Percentiles rank a stretch among this genome's conserved stretches.
phyloP scores from a whole-genome alignment of 1,140 invertebrate species.

The Nymphalis io region DNA sequence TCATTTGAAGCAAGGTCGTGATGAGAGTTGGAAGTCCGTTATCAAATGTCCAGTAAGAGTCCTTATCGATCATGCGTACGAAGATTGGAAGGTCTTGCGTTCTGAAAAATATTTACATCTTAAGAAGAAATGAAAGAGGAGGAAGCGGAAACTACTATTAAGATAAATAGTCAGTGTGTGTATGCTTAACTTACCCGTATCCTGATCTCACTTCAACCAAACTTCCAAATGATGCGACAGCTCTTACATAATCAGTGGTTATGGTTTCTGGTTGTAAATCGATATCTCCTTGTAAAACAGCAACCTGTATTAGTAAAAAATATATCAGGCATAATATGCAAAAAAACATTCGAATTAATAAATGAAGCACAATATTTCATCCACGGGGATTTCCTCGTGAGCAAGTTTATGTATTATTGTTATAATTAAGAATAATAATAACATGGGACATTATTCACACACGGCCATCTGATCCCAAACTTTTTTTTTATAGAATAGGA shows the following conservation, averaged over 20 bases:
- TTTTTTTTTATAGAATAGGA: too few species aligned
- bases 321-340: too few species aligned
- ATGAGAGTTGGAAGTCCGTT: constrained; percentile 91
- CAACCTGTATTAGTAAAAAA: constrained; percentile 51
- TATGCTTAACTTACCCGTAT: constrained; percentile 64
- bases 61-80: constrained; percentile 94
- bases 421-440: too few species aligned
- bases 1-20: constrained; percentile 91
- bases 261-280: constrained; percentile 84
- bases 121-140: too few species aligned
- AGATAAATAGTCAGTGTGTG: not conserved
- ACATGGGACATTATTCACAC: too few species aligned
- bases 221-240: constrained; percentile 84
- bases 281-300: constrained; percentile 75
- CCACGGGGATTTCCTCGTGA: too few species aligned
- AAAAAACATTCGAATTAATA: too few species aligned
- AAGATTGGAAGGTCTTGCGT: constrained; percentile 90
- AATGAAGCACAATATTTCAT: too few species aligned
- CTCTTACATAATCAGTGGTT: constrained; percentile 83
- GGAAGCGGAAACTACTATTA: not conserved
- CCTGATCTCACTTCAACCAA: constrained; percentile 87
- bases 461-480: too few species aligned
- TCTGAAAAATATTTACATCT: constrained; percentile 55
- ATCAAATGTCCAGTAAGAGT: constrained; percentile 89
- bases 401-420: too few species aligned